phyloP scores from a whole-genome alignment of 1,140 invertebrate species.

The Nasonia giraulti region DNA sequence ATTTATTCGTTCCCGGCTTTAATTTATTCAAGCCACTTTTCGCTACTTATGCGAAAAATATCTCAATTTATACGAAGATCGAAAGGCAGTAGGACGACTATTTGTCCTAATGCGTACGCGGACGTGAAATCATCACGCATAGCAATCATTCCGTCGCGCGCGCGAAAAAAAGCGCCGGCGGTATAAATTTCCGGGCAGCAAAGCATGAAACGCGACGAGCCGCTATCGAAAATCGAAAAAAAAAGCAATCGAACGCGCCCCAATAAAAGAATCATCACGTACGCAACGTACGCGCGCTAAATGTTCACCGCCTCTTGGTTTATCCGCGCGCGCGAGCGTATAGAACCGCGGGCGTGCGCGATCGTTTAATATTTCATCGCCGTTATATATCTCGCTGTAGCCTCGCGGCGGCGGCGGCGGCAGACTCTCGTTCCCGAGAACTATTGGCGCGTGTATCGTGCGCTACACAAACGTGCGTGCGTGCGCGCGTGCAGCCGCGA shows the following conservation, averaged over 20 bases:
- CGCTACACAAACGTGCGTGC: background rate
- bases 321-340: background rate
- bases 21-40: no score
- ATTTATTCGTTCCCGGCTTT: no score
- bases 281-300: background rate
- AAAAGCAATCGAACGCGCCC: background rate
- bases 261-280: slow-evolving; percentile 6
- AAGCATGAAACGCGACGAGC: background rate
- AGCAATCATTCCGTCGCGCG: no score
- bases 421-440: background rate
- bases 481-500: background rate
- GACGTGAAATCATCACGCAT: no score
- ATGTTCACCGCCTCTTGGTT: background rate
- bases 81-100: no score
- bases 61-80: no score
- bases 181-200: background rate
- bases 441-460: background rate
- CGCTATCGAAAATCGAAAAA: background rate
- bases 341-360: background rate
- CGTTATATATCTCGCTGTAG: background rate
- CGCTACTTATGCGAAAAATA: no score
- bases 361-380: slow-evolving; percentile 35
- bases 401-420: background rate
- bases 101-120: no score
- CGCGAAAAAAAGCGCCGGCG: background rate